Evolutionary conservation across 2,797 vertebrate genomes (phyloP), one percentile per base, ranked within the genome.

Genomic region (Sus cebifrons): DNA sequence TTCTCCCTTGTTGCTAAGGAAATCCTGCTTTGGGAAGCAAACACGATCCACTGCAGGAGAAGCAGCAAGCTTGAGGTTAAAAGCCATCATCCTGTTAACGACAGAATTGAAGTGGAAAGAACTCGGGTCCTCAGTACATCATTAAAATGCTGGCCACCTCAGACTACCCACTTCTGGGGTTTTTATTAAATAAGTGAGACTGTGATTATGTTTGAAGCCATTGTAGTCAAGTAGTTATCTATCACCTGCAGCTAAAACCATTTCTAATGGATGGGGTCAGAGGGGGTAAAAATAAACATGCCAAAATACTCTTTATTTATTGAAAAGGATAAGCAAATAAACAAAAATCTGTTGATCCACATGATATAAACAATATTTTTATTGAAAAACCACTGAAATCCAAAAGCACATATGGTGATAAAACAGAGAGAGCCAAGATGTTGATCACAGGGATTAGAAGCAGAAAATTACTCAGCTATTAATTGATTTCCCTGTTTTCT

Each of bases 121-220:
- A 40, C 40, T 36, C 87, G 62, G 58, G n/a, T 91, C 85, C 23
- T 86, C 11, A 49, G n/a, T 62, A 77, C 14, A 62, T 91, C 52
- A 79, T 86, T 93, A 84, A 97, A 95, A 94, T 81, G 4, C 56
- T 75, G 25, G 9, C 11, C 12, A 67, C 32, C 65, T 87, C 23
- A 89, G 20, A 85, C 56, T 21, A 94, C 21, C 20, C 3, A 87
- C 20, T 93, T 84, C 14, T 81, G 32, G 32, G 1, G 2, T 87
- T 96, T 89, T 83, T 75, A 92, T 90, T 91, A 90, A 92, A 62
- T 77, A 79, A 89, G 81, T 54, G 86, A 91, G 84, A 73, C 44
- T 85, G 3, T n/a, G 27, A 58, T 64, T 86, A 78, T 82, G 17
- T 27, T 91, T 90, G 67, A 95, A 95, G 62, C 8, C 40, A 85